Conservation (phyloP, 2,797 vertebrate species). For the Aselliscus stoliczkanus region DNA sequence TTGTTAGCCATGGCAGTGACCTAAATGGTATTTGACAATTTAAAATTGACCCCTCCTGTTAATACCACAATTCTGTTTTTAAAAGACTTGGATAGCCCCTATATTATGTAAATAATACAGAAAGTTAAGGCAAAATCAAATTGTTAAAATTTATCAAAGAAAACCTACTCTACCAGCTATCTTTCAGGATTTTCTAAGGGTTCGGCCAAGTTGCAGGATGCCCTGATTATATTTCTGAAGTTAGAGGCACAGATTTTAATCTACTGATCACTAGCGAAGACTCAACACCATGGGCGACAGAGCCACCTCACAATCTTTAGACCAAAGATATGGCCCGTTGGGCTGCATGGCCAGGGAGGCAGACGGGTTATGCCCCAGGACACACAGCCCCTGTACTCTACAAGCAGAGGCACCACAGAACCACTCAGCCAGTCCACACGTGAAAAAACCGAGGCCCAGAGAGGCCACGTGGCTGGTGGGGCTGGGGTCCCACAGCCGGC, state of each 20-base stretch:
- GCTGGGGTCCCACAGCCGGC: neutral
- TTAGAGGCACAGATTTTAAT: neutral
- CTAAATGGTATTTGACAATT: neutral
- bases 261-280: neutral
- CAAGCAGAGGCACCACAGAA: neutral
- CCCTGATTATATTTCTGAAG: neutral
- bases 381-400: accelerated
- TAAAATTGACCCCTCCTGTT: neutral
- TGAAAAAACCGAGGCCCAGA: neutral
- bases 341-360: neutral
- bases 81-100: neutral
- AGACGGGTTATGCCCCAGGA: accelerated
- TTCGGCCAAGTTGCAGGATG: neutral
- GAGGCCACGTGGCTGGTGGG: neutral
- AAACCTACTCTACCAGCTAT: neutral
- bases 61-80: neutral
- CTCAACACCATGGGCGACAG: too few species aligned
- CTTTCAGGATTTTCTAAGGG: neutral
- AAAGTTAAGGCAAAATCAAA: neutral
- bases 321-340: neutral
- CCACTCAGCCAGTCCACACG: too few species aligned
- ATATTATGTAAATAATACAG: neutral
- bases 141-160: neutral
- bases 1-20: neutral
- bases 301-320: neutral